A percentile compares a stretch with the other conserved stretches of the same genome.
These are phyloP conservation scores for Caenorhabditis zanzibari DNA, from an alignment of 2,888 invertebrate genomes.

Conservation along the genomic window DNA sequence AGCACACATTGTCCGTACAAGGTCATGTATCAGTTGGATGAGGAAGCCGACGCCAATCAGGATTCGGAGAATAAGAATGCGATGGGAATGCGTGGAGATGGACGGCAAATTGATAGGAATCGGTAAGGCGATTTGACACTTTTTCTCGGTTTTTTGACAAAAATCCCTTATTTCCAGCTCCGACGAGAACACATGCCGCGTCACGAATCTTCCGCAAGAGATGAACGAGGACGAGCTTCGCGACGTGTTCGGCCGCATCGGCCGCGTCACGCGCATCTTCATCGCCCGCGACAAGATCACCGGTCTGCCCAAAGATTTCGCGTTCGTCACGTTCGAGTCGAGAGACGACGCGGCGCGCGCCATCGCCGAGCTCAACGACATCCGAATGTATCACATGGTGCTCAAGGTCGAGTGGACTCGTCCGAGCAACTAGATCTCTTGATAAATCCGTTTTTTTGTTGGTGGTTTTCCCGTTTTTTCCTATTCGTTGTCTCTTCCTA, in stretches of 20 bases:
- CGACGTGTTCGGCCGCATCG: slow-evolving; percentile 95
- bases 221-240: slow-evolving; percentile 95
- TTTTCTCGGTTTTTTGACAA: too few species aligned
- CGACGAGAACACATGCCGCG: slow-evolving; percentile 91
- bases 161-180: slow-evolving; percentile 62
- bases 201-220: slow-evolving; percentile 97
- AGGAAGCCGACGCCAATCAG: slow-evolving; percentile 71
- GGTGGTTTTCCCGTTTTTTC: slow-evolving; percentile 10
- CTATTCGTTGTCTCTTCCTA: too few species aligned
- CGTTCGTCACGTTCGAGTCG: slow-evolving; percentile 96
- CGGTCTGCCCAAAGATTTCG: slow-evolving; percentile 90
- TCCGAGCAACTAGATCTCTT: slow-evolving; percentile 52
- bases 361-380: slow-evolving; percentile 86
- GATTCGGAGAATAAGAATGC: slow-evolving; percentile 67
- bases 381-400: slow-evolving; percentile 91
- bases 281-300: slow-evolving; percentile 92
- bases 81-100: slow-evolving; percentile 52
- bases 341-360: slow-evolving; percentile 89
- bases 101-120: slow-evolving; percentile 60
- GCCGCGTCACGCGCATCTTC: slow-evolving; percentile 89
- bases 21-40: slow-evolving; percentile 85
- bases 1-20: slow-evolving; percentile 98
- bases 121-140: slow-evolving; percentile 23
- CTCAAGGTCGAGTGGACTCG: slow-evolving; percentile 88
- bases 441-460: slow-evolving; percentile 8